These are phyloP conservation scores for Homalodisca vitripennis DNA, from an alignment of 1,140 invertebrate genomes.

Conservation along the genomic window DNA sequence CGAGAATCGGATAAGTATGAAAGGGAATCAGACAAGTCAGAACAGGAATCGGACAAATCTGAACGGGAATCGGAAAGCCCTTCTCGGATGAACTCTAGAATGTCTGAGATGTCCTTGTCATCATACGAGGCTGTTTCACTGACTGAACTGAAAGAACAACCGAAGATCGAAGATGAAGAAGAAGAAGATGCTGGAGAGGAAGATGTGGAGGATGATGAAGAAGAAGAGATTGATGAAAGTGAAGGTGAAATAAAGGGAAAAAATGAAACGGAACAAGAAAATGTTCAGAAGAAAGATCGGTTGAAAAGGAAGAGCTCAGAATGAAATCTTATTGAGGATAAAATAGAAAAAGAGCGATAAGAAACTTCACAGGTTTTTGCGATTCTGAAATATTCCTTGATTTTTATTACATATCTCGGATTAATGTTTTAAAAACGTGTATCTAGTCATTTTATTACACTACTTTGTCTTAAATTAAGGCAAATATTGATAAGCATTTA, in stretches of 20 bases:
- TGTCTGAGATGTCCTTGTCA: slow-evolving; percentile 17
- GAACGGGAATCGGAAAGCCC: background rate
- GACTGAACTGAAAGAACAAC: background rate
- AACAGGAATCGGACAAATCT: background rate
- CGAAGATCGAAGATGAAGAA: background rate
- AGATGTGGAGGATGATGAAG: background rate
- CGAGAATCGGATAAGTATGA: too few relatives aligned
- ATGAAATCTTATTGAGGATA: too few relatives aligned
- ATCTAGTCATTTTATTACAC: too few relatives aligned
- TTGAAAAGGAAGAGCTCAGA: too few relatives aligned
- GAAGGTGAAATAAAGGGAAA: background rate
- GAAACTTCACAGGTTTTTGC: too few relatives aligned
- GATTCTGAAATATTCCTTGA: too few relatives aligned
- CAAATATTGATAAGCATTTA: too few relatives aligned
- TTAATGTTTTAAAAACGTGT: too few relatives aligned
- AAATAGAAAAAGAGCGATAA: too few relatives aligned
- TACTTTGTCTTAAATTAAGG: too few relatives aligned
- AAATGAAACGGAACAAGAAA: background rate
- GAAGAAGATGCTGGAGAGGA: background rate
- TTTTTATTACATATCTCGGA: too few relatives aligned
- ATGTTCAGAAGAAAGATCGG: too few relatives aligned
- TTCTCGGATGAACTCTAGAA: slow-evolving; percentile 13
- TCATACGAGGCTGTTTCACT: slow-evolving; percentile 26
- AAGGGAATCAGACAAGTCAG: background rate
- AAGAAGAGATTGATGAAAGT: background rate